Evolutionary conservation across 1,140 invertebrate species (phyloP).

Genomic region (Sitophilus oryzae): DNA sequence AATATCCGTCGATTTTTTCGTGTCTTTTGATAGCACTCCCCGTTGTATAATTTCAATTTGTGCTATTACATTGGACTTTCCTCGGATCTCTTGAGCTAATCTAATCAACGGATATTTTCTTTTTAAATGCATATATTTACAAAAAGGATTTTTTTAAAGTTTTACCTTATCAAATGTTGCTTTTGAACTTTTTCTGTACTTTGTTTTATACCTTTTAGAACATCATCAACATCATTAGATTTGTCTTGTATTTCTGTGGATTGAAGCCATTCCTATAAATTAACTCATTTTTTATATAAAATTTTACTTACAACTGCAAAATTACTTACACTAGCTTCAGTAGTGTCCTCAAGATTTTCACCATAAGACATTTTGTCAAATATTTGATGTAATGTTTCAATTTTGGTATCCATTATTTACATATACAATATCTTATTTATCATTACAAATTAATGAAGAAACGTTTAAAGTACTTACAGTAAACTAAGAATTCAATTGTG

Average conservation of each 20-base stretch:
- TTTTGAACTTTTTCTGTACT: conserved; percentile 11
- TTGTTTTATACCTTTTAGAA: conserved; percentile 2
- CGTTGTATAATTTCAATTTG: conserved; percentile 34
- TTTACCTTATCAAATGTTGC: conserved; percentile 6
- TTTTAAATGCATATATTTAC: too few species aligned
- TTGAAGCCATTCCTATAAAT: conserved; percentile 30
- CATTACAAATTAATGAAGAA: neutral
- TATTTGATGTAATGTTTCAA: conserved; percentile 17
- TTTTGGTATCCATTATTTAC: conserved; percentile 6
- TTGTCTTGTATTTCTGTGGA: neutral
- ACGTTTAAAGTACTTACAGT: too few species aligned
- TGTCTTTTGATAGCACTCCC: conserved; percentile 33
- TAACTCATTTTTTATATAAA: too few species aligned
- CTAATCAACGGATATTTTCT: conserved; percentile 25
- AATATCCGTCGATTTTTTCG: conserved; percentile 26
- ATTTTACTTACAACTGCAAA: too few species aligned
- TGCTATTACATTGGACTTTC: conserved; percentile 30
- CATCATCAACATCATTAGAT: neutral
- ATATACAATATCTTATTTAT: conserved; percentile 13
- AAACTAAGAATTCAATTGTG: too few species aligned
- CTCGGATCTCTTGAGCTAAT: conserved; percentile 30
- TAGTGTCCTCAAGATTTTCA: conserved; percentile 19
- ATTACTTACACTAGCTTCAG: conserved; percentile 27
- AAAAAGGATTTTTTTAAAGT: too few species aligned
- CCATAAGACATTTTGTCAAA: conserved; percentile 33